Conservation (phyloP, 2,113 vertebrate genomes). For the Halcyon senegalensis region DNA sequence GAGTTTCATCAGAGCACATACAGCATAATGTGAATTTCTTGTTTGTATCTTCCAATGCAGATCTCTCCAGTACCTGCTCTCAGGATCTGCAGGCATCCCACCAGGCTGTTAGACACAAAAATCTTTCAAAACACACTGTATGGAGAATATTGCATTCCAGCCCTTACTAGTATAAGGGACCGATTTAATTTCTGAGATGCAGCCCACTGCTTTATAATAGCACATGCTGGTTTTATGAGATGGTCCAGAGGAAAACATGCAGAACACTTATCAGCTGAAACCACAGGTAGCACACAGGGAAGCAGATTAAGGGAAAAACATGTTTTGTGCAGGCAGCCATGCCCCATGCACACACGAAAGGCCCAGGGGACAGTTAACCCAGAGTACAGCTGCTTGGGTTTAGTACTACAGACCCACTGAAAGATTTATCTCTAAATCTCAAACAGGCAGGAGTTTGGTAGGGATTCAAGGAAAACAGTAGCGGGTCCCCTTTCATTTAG, state of each 20-base stretch:
- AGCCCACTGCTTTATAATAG: neutral
- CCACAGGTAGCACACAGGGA: neutral
- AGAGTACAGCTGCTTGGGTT: neutral
- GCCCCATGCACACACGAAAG: neutral
- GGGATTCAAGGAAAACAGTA: slow-evolving; percentile 35
- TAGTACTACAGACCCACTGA: neutral
- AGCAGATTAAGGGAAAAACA: slow-evolving; percentile 14
- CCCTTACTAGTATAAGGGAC: neutral
- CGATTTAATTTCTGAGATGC: neutral
- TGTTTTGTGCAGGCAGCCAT: neutral
- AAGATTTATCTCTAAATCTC: slow-evolving; percentile 24
- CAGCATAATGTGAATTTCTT: neutral
- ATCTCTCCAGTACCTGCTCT: neutral
- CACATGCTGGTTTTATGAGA: neutral
- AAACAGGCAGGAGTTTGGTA: slow-evolving; percentile 11
- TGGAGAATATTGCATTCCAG: neutral
- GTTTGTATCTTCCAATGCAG: neutral
- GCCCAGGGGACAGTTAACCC: neutral
- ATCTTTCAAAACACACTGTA: neutral
- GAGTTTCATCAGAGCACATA: neutral
- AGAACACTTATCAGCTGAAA: slow-evolving; percentile 23
- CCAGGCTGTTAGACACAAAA: neutral
- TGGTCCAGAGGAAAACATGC: neutral
- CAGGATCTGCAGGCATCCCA: neutral
- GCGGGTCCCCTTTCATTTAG: neutral